Conservation (phyloP, 2,113 vertebrate species). For the Nothocercus julius region DNA sequence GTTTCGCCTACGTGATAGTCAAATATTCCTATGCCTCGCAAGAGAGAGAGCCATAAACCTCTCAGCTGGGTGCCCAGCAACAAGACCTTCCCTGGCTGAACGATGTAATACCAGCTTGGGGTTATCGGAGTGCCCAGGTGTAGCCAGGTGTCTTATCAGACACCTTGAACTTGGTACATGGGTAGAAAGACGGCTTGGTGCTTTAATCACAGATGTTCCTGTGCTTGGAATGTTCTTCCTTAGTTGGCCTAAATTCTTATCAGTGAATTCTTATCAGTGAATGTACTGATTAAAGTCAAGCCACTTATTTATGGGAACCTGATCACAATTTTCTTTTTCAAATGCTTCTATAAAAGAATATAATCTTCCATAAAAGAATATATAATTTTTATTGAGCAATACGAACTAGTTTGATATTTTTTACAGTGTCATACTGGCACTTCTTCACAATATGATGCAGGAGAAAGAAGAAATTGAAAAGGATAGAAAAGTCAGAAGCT, state of each 20-base stretch:
- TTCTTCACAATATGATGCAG: not conserved
- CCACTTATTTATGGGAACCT: not conserved
- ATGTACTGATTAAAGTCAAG: not conserved
- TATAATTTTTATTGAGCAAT: not conserved
- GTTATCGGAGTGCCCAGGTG: constrained; percentile 43
- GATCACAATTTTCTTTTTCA: not conserved
- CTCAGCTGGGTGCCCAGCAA: constrained; percentile 33
- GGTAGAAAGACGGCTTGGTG: constrained; percentile 44
- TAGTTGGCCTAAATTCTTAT: constrained; percentile 42
- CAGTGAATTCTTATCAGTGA: not conserved
- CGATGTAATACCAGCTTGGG: constrained; percentile 67
- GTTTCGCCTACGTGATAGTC: not conserved
- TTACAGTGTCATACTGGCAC: not conserved
- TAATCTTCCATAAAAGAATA: not conserved
- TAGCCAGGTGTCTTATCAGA: constrained; percentile 70
- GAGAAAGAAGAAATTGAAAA: not conserved
- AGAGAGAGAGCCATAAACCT: not conserved
- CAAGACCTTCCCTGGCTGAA: constrained; percentile 59
- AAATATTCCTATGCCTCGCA: not conserved
- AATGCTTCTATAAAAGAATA: not conserved
- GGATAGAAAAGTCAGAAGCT: not conserved
- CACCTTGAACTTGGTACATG: constrained; percentile 67
- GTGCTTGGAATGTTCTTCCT: constrained; percentile 32
- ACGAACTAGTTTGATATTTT: not conserved
- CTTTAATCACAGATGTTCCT: constrained; percentile 67